Evolutionary conservation across 1,140 invertebrate species (phyloP).

Genomic region (Brachystomella parvula): DNA sequence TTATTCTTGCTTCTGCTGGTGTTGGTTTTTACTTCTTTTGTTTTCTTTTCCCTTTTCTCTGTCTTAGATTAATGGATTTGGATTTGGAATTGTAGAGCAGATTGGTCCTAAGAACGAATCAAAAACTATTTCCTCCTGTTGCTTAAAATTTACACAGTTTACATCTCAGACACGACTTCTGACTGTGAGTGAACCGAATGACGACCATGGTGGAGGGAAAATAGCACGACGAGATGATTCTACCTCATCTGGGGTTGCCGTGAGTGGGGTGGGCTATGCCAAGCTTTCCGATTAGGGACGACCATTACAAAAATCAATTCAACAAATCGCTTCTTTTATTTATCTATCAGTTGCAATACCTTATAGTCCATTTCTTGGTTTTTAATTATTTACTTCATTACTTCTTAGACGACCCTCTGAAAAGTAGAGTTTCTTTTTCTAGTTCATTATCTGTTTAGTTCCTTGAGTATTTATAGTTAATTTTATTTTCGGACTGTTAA

Average conservation of each 20-base stretch:
- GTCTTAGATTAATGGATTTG: conserved; percentile 19
- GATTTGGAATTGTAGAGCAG: conserved; percentile 10
- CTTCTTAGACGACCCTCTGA: too few relatives aligned
- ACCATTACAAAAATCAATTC: too few relatives aligned
- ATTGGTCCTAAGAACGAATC: not conserved
- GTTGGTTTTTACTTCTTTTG: conserved; percentile 22
- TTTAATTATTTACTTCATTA: too few relatives aligned
- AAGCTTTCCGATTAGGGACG: not conserved
- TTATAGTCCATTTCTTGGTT: too few relatives aligned
- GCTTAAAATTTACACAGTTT: conserved; percentile 5
- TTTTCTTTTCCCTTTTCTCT: conserved; percentile 20
- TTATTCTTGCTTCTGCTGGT: conserved; percentile 8
- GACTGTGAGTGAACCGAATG: conserved; percentile 1
- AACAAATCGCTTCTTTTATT: too few relatives aligned
- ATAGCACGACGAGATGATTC: not conserved
- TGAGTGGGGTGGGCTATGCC: not conserved
- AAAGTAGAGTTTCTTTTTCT: too few relatives aligned
- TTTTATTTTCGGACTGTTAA: too few relatives aligned
- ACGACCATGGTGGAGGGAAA: not conserved
- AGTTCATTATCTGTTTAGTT: too few relatives aligned
- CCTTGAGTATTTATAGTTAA: too few relatives aligned
- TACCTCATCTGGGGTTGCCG: not conserved
- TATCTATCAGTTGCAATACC: too few relatives aligned
- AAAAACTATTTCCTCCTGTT: not conserved
- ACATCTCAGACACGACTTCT: not conserved